Evolutionary conservation across 2,888 invertebrate species (phyloP), one percentile per base, ranked within the genome.

Genomic region (Nymphalis c-album): DNA sequence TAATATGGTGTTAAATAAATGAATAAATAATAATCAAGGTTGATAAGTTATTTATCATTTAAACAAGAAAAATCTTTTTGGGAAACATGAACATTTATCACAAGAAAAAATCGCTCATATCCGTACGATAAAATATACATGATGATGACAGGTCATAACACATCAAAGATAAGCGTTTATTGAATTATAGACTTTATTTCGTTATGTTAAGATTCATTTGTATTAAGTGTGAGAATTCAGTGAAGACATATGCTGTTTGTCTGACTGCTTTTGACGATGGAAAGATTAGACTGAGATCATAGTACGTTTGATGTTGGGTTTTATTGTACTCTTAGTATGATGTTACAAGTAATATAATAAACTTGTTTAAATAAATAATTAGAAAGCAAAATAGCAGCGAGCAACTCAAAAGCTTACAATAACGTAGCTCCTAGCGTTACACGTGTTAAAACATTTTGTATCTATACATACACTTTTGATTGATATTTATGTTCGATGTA

Each of bases 51-150:
- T 40, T 13, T 40, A 40, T 40, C 40, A 40, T 40, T 40, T 40
- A 47, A 47, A 47, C 5, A 47, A n/a, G 47, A 47, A 17, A 31
- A 17, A 55, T 7, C 16, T 2, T 55, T 26, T n/a, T 31, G 2
- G 40, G 40, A 40, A 55, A 13, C n/a, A 31, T 55, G 5, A 55
- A 55, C 31, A 55, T 31, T 55, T 55, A 55, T 31, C n/a, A 55
- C 8, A 7, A 17, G 53, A 55, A 55, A 55, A 53, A 53, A 26
- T 40, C 17, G 17, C 53, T 17, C 26, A 53, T 17, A 53, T 53
- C 53, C 22, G 22, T 18, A 26, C 22, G 26, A 26, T 26, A 53
- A 53, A 53, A 16, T 55, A 55, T 26, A 55, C 31, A 31, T 6
- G 26, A 31, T 31, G 53, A 55, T 55, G 26, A 31, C 17, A 31